Conservation (phyloP, 2,113 vertebrate species). For the Charina bottae region DNA sequence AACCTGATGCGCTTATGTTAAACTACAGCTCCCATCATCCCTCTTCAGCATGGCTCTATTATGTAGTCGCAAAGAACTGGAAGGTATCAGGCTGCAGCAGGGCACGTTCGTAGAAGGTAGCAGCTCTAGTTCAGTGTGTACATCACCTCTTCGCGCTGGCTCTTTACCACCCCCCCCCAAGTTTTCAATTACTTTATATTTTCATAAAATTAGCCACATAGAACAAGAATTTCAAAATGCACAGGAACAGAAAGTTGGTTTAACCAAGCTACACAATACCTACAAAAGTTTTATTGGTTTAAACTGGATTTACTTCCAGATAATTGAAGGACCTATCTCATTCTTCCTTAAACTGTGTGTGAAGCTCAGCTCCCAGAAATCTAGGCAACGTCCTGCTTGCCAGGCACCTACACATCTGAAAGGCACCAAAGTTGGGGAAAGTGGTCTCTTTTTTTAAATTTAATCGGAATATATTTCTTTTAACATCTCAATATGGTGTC, state of each 20-base stretch:
- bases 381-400: neutral
- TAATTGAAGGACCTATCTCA: neutral
- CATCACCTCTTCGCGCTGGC: neutral
- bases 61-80: neutral
- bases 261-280: neutral
- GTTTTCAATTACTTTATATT: neutral
- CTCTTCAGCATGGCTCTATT: neutral
- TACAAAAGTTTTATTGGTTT: neutral
- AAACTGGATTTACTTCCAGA: neutral
- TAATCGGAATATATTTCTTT: neutral
- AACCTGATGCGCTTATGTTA: neutral
- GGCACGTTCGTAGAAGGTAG: neutral
- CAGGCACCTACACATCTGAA: neutral
- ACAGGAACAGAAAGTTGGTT: neutral
- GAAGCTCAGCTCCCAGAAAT: neutral
- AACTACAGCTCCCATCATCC: neutral
- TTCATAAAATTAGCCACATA: neutral
- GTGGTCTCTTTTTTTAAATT: neutral
- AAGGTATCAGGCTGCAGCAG: neutral
- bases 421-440: neutral
- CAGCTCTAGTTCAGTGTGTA: neutral
- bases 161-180: neutral
- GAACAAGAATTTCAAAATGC: neutral
- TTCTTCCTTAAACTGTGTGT: neutral
- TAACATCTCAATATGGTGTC: neutral